Evolutionary conservation across 1,140 invertebrate genomes (phyloP), one percentile per base, ranked within the genome.

Genomic region (Teleogryllus occipitalis): DNA sequence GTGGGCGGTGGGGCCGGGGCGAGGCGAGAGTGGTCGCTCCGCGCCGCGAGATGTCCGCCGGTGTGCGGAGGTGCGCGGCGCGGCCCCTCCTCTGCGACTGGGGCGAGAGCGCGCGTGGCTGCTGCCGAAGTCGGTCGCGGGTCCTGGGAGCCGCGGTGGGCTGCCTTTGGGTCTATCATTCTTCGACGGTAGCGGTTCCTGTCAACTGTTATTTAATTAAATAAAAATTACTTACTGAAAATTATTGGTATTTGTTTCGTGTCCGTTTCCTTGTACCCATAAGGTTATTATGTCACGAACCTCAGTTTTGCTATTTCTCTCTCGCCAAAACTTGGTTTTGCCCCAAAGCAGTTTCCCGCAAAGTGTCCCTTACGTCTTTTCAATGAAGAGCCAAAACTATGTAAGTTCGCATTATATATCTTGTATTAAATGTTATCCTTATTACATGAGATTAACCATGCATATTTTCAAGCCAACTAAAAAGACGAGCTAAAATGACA

Each of bases 11-110:
- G 18, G 7, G 10, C 10, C 54, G 10, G 54, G 54, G 54, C 54
- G 54, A 65, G 54, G 54, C 54, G 54, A 65, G 54, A 65, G 54
- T 65, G 54, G n/a, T 65, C 54, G 54, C 54, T 65, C 54, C 54
- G 27, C 54, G 54, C 54, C 54, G 54, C 54, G 54, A 65, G 54
- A 65, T 18, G 10, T 65, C 18, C 54, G 10, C 18, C 54, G 27
- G 27, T 39, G 27, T 39, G 54, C 18, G 54, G 10, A 14, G 54
- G 54, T 65, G 54, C 54, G 54, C 54, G 54, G 54, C 54, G 54
- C 54, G 54, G 54, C 18, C 54, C 54, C 54, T 65, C 54, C 54
- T 65, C 18, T 10, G 54, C 18, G 10, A 14, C 18, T 18, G 54
- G 54, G 54, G 18, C 54, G 54, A 65, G 54, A 65, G 54, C 54